Evolutionary conservation across 2,888 invertebrate genomes (phyloP).

Genomic region (Dione juno): DNA sequence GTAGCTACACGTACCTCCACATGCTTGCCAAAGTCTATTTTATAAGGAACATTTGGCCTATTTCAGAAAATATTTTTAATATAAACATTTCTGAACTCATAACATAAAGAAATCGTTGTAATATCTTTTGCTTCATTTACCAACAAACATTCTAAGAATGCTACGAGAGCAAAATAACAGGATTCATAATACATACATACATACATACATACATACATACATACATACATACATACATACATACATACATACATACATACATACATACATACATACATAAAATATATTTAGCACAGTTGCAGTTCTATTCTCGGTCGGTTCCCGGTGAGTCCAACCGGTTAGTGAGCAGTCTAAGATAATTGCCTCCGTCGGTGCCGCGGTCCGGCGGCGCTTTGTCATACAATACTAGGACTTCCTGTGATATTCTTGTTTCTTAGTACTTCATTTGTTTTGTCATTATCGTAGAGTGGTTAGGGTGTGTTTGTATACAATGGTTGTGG

Average conservation of each 20-base stretch:
- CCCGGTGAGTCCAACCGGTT: conserved; percentile 35
- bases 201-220: neutral
- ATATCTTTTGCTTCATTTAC: too few relatives aligned
- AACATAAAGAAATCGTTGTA: too few relatives aligned
- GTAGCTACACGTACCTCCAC: too few relatives aligned
- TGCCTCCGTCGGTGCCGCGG: conserved; percentile 7
- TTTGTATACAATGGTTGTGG: neutral
- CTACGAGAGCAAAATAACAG: neutral
- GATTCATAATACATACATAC: neutral
- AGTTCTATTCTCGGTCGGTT: conserved; percentile 38
- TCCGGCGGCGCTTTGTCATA: neutral
- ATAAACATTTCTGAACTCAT: neutral
- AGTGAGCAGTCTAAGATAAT: conserved; percentile 31
- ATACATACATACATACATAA: neutral
- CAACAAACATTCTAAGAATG: neutral
- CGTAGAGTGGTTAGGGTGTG: neutral
- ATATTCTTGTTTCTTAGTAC: neutral
- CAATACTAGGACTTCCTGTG: neutral
- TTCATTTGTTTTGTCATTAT: neutral
- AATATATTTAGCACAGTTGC: conserved; percentile 24
- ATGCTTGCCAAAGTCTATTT: too few relatives aligned
- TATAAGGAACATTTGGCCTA: too few relatives aligned
- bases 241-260: neutral
- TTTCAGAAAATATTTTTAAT: neutral
- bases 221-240: neutral